Conservation (phyloP, 2,888 invertebrate species). For the Ctena decussata region DNA sequence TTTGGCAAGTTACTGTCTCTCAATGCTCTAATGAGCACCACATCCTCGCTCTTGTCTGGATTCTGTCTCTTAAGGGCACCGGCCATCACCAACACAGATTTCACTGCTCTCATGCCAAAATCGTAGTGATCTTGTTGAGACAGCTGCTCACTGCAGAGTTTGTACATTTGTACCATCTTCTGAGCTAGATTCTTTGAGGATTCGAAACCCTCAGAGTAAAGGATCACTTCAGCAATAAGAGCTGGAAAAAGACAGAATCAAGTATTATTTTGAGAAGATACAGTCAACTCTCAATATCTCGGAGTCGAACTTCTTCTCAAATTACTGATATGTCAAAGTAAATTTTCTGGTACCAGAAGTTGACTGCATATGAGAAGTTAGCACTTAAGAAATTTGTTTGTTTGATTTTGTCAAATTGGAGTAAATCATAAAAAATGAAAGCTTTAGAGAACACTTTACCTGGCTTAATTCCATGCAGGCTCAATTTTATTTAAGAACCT, state of each 20-base stretch:
- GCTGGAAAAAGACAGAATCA: slow-evolving; percentile 69
- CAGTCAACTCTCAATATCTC: too few relatives aligned
- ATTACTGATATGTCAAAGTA: too few relatives aligned
- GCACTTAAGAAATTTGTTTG: too few relatives aligned
- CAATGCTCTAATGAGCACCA: slow-evolving; percentile 92
- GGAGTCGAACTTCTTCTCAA: too few relatives aligned
- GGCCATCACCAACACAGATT: slow-evolving; percentile 95
- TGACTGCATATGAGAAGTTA: too few relatives aligned
- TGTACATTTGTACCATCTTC: slow-evolving; percentile 98
- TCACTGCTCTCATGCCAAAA: slow-evolving; percentile 91
- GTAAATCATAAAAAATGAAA: too few relatives aligned
- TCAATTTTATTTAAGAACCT: too few relatives aligned
- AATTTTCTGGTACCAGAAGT: too few relatives aligned
- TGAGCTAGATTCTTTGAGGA: slow-evolving; percentile 94
- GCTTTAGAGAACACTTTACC: too few relatives aligned
- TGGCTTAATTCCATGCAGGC: too few relatives aligned
- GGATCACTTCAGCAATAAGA: slow-evolving; percentile 93
- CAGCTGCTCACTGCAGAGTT: slow-evolving; percentile 95
- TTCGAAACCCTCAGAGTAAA: slow-evolving; percentile 98
- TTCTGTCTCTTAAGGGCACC: slow-evolving; percentile 95
- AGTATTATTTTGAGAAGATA: too few relatives aligned
- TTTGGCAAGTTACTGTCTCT: slow-evolving; percentile 97
- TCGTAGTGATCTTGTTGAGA: slow-evolving; percentile 97
- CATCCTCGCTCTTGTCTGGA: slow-evolving; percentile 94
- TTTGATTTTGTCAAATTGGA: too few relatives aligned